phyloP scores from a whole-genome alignment of 2,113 vertebrate species.

The Thalassoma bifasciatum region DNA sequence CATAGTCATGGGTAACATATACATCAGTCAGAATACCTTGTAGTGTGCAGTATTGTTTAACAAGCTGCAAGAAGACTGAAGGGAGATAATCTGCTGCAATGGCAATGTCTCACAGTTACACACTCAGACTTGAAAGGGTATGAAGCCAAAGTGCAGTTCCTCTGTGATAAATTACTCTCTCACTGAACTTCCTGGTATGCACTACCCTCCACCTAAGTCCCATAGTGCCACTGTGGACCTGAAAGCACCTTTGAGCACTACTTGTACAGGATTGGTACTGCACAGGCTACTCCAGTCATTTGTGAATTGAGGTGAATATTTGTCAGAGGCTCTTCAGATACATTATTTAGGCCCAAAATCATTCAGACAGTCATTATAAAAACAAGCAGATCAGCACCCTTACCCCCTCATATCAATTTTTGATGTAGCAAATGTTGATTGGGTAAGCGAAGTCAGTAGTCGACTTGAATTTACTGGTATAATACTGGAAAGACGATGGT shows the following conservation, averaged over 20 bases:
- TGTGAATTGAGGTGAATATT: too few species aligned
- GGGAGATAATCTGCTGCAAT: background rate
- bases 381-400: too few species aligned
- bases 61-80: background rate
- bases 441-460: too few species aligned
- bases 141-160: constrained; percentile 18
- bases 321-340: too few species aligned
- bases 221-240: constrained; percentile 2
- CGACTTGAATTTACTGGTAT: too few species aligned
- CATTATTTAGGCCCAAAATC: too few species aligned
- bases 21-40: background rate
- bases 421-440: too few species aligned
- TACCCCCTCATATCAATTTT: too few species aligned
- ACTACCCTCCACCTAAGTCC: background rate
- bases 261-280: too few species aligned
- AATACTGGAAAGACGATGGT: too few species aligned
- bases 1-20: background rate
- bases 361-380: too few species aligned
- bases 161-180: constrained; percentile 28
- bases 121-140: background rate
- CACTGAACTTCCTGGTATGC: constrained; percentile 14
- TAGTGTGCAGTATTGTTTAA: background rate
- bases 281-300: too few species aligned
- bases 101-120: background rate
- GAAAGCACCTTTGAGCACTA: background rate